Evolutionary conservation across 2,797 vertebrate genomes (phyloP).

Genomic region (Tympanoctomys barrerae): DNA sequence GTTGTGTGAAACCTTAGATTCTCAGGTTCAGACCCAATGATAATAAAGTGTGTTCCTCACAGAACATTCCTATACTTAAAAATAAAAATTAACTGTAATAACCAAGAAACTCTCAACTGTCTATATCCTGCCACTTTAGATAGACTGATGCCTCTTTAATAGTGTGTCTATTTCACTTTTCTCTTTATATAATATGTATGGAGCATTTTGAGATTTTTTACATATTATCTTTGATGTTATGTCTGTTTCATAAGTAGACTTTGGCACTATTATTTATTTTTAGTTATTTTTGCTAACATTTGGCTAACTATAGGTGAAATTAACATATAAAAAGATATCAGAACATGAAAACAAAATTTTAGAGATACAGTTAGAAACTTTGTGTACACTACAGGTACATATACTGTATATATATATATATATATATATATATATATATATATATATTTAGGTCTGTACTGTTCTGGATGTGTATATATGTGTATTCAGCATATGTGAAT

Average conservation of each 20-base stretch:
- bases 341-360: conserved; percentile 22
- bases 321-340: conserved; percentile 43
- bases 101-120: background rate
- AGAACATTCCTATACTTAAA: background rate
- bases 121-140: background rate
- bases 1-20: conserved; percentile 31
- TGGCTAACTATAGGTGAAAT: background rate
- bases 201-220: background rate
- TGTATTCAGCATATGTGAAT: background rate
- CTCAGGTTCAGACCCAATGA: conserved; percentile 2
- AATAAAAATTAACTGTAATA: background rate
- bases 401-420: background rate
- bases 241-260: background rate
- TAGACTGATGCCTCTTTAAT: background rate
- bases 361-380: background rate
- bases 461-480: background rate
- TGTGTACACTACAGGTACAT: background rate
- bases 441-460: background rate
- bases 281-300: background rate
- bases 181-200: background rate
- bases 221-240: conserved; percentile 31
- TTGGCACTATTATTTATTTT: background rate
- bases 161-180: background rate
- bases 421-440: background rate
- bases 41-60: conserved; percentile 48